phyloP scores from a whole-genome alignment of 2,797 vertebrate species.

The Sarcophilus harrisii region DNA sequence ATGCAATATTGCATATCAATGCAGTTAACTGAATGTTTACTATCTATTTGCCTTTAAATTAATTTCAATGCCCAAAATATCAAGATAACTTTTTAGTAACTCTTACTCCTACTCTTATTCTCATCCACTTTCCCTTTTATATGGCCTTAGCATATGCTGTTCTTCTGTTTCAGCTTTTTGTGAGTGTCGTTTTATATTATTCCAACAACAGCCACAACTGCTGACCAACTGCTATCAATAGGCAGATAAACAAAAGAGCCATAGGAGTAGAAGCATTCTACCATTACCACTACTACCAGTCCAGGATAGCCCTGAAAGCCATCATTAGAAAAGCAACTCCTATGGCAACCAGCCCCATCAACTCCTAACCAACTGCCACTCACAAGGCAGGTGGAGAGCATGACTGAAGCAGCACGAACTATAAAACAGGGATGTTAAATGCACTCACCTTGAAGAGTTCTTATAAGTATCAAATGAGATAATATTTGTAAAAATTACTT shows the following conservation, averaged over 20 bases:
- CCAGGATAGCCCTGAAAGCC: not conserved
- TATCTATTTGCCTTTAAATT: not conserved
- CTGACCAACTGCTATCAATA: not conserved
- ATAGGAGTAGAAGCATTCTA: not conserved
- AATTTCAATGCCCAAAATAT: not conserved
- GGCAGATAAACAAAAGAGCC: not conserved
- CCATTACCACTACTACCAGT: not conserved
- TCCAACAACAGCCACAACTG: not conserved
- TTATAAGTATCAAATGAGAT: not conserved
- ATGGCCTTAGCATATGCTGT: not conserved
- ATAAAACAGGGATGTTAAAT: not conserved
- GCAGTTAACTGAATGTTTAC: not conserved
- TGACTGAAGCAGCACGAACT: not conserved
- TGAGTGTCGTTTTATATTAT: not conserved
- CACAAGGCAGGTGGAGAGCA: not conserved
- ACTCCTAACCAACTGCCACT: not conserved
- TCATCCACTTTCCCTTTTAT: not conserved
- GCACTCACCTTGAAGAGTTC: not conserved
- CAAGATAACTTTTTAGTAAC: not conserved
- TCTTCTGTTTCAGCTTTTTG: not conserved
- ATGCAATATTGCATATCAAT: not conserved
- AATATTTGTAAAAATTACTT: not conserved
- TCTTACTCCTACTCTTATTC: not conserved
- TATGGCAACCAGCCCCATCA: not conserved
- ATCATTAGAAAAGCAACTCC: not conserved